phyloP scores from a whole-genome alignment of 2,888 invertebrate genomes.

The Trissolcus japonicus region DNA sequence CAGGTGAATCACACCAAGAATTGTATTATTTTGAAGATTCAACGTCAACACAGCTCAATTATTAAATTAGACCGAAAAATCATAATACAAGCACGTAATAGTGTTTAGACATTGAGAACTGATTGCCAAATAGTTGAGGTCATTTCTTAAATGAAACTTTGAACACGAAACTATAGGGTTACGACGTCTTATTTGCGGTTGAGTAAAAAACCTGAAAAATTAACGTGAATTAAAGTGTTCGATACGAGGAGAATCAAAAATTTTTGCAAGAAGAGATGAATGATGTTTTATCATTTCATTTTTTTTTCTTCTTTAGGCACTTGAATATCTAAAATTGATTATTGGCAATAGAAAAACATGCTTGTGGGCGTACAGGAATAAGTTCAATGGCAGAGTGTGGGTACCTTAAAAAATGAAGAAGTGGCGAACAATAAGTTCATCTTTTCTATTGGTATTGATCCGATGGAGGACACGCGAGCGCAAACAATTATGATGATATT shows the following conservation, averaged over 20 bases:
- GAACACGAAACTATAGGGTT: conserved; percentile 1
- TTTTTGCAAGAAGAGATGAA: not conserved
- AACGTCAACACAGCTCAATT: conserved; percentile 15
- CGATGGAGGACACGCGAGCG: conserved; percentile 12
- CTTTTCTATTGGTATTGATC: conserved; percentile 18
- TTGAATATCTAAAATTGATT: not conserved
- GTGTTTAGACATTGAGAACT: not conserved
- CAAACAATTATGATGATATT: conserved; percentile 26
- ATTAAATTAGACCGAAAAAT: conserved; percentile 33
- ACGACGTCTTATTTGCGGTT: not conserved
- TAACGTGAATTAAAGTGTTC: not conserved
- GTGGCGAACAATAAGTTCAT: conserved; percentile 16
- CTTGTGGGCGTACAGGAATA: conserved; percentile 11
- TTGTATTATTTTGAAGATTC: conserved; percentile 20
- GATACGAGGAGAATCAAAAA: not conserved
- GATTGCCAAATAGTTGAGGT: conserved; percentile 25
- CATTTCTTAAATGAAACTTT: conserved; percentile 18
- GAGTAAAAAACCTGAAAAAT: not conserved
- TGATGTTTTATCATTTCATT: not conserved
- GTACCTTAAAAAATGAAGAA: conserved; percentile 3
- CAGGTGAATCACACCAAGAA: conserved; percentile 10
- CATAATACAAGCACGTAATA: conserved; percentile 13
- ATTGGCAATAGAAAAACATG: not conserved
- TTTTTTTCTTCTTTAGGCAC: not conserved
- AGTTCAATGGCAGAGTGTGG: conserved; percentile 13